A percentile compares a stretch with the other conserved stretches of the same genome.
phyloP scores from a whole-genome alignment of 2,888 invertebrate genomes.

The Cetonia aurata region DNA sequence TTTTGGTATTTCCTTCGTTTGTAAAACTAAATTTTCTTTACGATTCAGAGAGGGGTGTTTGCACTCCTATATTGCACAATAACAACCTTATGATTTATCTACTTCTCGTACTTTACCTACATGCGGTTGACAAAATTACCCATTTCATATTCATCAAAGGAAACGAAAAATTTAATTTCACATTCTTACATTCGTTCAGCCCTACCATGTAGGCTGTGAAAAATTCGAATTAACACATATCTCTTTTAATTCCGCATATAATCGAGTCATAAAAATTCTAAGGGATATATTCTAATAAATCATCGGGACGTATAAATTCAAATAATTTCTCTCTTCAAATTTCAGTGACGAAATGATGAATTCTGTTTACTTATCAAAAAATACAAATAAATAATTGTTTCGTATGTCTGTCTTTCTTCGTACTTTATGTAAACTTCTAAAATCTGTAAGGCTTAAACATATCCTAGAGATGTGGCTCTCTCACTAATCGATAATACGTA shows the following conservation, averaged over 20 bases:
- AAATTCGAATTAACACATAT: constrained; percentile 28
- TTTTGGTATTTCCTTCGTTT: constrained; percentile 19
- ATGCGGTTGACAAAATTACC: not conserved
- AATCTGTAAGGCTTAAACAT: too few relatives aligned
- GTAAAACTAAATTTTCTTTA: constrained; percentile 20
- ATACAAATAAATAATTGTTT: too few relatives aligned
- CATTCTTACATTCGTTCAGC: constrained; percentile 13
- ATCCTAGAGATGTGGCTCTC: too few relatives aligned
- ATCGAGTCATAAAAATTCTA: constrained; percentile 29
- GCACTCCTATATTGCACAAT: too few relatives aligned
- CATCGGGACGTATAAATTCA: not conserved
- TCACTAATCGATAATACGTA: too few relatives aligned
- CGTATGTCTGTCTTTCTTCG: too few relatives aligned
- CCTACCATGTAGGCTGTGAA: constrained; percentile 20
- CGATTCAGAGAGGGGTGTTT: constrained; percentile 3
- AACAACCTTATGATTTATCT: not conserved
- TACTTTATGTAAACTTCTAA: too few relatives aligned
- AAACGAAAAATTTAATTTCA: constrained; percentile 28
- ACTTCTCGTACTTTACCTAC: not conserved
- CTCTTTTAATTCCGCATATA: constrained; percentile 26
- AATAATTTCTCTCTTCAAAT: too few relatives aligned
- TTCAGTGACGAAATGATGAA: too few relatives aligned
- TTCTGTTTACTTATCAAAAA: too few relatives aligned
- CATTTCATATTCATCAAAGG: constrained; percentile 19
- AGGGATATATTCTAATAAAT: constrained; percentile 26